These are phyloP conservation scores for Alcedo quadribrachys DNA, from an alignment of 2,797 vertebrate species.

Conservation along the genomic window DNA sequence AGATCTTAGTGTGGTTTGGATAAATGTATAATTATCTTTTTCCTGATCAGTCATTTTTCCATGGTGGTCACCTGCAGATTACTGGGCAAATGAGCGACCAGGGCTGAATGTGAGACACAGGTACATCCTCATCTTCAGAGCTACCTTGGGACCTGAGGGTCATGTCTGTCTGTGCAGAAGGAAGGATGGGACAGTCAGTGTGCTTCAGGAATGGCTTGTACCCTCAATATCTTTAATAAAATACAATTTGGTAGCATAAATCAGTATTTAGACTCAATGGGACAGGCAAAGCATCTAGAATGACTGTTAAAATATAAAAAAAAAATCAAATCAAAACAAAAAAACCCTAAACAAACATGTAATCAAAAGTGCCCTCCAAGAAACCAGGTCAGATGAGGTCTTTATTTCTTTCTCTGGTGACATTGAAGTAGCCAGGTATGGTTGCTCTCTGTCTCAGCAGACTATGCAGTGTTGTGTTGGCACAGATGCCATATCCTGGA, in stretches of 20 bases:
- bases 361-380: neutral
- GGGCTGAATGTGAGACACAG: fast-evolving
- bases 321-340: too few species aligned
- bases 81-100: neutral
- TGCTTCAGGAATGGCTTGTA: neutral
- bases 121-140: fast-evolving
- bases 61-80: neutral
- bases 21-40: neutral
- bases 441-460: neutral
- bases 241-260: neutral
- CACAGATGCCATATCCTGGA: neutral
- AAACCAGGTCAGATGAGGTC: neutral
- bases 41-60: neutral
- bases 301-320: neutral
- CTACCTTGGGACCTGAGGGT: neutral
- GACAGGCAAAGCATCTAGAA: neutral
- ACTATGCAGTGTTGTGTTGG: neutral
- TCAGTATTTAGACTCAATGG: neutral
- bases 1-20: neutral
- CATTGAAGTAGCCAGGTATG: neutral
- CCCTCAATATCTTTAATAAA: neutral
- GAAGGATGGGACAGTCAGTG: neutral
- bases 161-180: fast-evolving
- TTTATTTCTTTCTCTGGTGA: neutral
- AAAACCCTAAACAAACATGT: neutral